Base-by-base conservation (phyloP, 2,888 invertebrate genomes). In the Chromoteleia sp. region DNA sequence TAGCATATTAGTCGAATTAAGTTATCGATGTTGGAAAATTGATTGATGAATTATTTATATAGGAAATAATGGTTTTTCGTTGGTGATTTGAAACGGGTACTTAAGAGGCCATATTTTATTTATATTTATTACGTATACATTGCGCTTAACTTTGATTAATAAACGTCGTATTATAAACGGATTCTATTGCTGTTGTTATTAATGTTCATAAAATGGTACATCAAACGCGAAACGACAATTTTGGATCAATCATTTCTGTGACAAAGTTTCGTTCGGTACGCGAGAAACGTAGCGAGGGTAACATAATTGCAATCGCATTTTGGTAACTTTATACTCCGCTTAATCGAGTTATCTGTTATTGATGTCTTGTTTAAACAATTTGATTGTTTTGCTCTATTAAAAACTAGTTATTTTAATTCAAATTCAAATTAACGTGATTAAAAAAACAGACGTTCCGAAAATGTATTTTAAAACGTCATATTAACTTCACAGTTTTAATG, bases 41-140 rank as follows among this genome's bases (percentile, higher is more conserved):
- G 29, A 33, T 33, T 33, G 33, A 54, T 54, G 15, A 30, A 54
- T 54, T 54, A 33, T 54, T 33, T 33, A 30, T 54, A 17, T 15
- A 17, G 33, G 33, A n/a, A n/a, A 21, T 48, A n/a, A 39, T 39
- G n/a, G 10, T 10, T 8, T 14, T 48, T 48, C 21, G 21, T 21
- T 6, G 21, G 21, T 48, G 30, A 54, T n/a, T 54, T 21, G 6
- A 17, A 33, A 2, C 14, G 17, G 15, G 33, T 33, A 54, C 17
- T 54, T 54, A 54, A 54, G 33, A 30, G 17, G 54, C 54, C 7
- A 54, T 54, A n/a, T 50, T 7, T n/a, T n/a, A 54, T 33, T 54
- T 54, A 29, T 54, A 33, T 54, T 54, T 54, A 54, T 54, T 17
- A 21, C 54, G 25, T n/a, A n/a, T 29, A 14, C 29, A 15, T 5